Conservation (phyloP, 37 sponge, comb jelly and placozoan species). For the Ephydatia muelleri region DNA sequence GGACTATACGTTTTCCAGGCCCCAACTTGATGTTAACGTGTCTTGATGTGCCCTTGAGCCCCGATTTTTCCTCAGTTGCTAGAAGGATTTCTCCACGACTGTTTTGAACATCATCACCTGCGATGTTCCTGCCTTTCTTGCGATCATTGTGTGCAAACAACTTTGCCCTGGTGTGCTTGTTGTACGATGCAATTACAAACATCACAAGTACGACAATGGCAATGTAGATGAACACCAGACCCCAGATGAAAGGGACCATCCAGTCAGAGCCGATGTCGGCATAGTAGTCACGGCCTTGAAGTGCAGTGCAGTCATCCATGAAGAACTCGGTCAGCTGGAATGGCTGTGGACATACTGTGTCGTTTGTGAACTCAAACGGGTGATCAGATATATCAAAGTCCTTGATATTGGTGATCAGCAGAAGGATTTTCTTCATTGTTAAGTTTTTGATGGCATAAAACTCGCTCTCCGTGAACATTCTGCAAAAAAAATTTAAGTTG, state of each 20-base stretch:
- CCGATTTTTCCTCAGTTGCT: slow-evolving; percentile 58
- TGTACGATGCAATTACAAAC: slow-evolving; percentile 66
- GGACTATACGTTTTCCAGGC: slow-evolving; percentile 52
- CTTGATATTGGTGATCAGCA: slow-evolving; percentile 54
- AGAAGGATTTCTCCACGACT: slow-evolving; percentile 59
- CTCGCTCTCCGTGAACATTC: slow-evolving; percentile 76
- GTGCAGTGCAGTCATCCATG: slow-evolving; percentile 82
- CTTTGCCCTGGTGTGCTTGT: slow-evolving; percentile 53
- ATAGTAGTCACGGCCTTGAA: slow-evolving; percentile 76
- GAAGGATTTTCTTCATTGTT: slow-evolving; percentile 64
- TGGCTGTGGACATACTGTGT: slow-evolving; percentile 75
- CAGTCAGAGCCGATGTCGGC: slow-evolving; percentile 39
- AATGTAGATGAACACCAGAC: slow-evolving; percentile 66
- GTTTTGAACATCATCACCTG: slow-evolving; percentile 57
- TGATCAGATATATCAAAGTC: slow-evolving; percentile 46
- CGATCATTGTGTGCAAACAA: slow-evolving; percentile 38
- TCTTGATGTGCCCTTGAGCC: slow-evolving; percentile 48
- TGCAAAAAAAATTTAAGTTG: slow-evolving; percentile 15
- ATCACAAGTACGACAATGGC: slow-evolving; percentile 54
- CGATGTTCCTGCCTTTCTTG: slow-evolving; percentile 43
- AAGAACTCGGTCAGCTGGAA: slow-evolving; percentile 84
- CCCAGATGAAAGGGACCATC: slow-evolving; percentile 75
- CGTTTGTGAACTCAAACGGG: slow-evolving; percentile 49
- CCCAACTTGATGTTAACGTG: slow-evolving; percentile 76
- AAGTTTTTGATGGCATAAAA: slow-evolving; percentile 48